These are phyloP conservation scores for Amazona vittata DNA, from an alignment of 2,113 vertebrate species.

Conservation along the genomic window DNA sequence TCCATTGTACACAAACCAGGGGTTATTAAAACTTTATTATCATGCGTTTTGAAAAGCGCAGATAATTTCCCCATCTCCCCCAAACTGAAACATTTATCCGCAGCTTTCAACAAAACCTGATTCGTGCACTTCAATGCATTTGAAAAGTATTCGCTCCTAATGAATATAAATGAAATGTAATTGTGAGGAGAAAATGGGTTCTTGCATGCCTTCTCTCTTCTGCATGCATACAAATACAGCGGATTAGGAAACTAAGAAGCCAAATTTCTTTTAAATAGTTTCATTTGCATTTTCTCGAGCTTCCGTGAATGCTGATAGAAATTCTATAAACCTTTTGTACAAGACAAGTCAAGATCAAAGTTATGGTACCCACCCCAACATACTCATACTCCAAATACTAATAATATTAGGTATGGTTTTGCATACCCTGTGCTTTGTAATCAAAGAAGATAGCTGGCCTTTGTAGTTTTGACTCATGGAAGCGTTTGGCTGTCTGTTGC, in stretches of 20 bases:
- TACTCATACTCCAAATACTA: not conserved
- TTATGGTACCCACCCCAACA: not conserved
- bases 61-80: not conserved
- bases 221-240: not conserved
- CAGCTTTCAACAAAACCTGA: conserved; percentile 24
- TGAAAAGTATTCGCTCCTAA: not conserved
- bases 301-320: not conserved
- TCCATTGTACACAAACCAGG: not conserved
- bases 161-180: conserved; percentile 4
- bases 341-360: not conserved
- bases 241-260: not conserved
- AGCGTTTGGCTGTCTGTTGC: not conserved
- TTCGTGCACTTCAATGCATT: conserved; percentile 6
- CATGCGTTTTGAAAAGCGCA: not conserved
- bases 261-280: not conserved
- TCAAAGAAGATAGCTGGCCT: not conserved
- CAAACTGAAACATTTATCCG: not conserved
- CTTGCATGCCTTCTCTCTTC: not conserved
- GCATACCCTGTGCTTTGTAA: not conserved
- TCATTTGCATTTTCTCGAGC: not conserved
- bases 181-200: not conserved
- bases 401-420: not conserved
- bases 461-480: not conserved
- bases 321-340: not conserved
- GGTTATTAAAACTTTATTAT: not conserved